phyloP scores from a whole-genome alignment of 2,113 vertebrate species.

The Poecilia latipinna region DNA sequence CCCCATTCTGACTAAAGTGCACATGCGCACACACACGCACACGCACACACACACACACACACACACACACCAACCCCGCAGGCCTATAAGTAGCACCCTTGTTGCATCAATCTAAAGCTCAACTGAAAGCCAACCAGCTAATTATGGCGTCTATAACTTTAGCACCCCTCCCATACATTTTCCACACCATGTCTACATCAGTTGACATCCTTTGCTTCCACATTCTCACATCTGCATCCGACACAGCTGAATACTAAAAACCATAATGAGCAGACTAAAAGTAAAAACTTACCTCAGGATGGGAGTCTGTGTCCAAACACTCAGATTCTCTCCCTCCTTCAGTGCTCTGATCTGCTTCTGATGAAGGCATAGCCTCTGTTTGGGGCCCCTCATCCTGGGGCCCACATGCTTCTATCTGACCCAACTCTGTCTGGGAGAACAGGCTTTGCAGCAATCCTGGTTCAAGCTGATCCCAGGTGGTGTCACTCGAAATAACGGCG shows the following conservation, averaged over 20 bases:
- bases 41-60: slow-evolving; percentile 5
- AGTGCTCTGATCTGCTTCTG: slow-evolving; percentile 25
- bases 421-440: slow-evolving; percentile 59
- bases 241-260: background rate
- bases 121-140: slow-evolving; percentile 64
- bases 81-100: slow-evolving; percentile 42
- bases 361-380: background rate
- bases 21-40: background rate
- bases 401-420: slow-evolving; percentile 7
- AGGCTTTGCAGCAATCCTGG: slow-evolving; percentile 75
- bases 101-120: slow-evolving; percentile 59
- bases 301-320: slow-evolving; percentile 14
- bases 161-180: slow-evolving; percentile 47
- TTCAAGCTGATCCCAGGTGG: slow-evolving; percentile 77
- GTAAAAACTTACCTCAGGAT: slow-evolving; percentile 65
- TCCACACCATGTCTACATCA: slow-evolving; percentile 62
- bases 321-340: slow-evolving; percentile 42
- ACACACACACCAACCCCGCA: slow-evolving; percentile 1
- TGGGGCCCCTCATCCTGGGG: slow-evolving; percentile 21
- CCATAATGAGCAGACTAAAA: slow-evolving; percentile 5
- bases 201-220: slow-evolving; percentile 42
- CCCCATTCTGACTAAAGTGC: slow-evolving; percentile 3
- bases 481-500: slow-evolving; percentile 55
- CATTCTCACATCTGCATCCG: slow-evolving; percentile 28
- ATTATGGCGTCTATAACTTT: slow-evolving; percentile 67